Evolutionary conservation across 2,113 vertebrate genomes (phyloP), one percentile per base, ranked within the genome.

Genomic region (Laterallus jamaicensis): DNA sequence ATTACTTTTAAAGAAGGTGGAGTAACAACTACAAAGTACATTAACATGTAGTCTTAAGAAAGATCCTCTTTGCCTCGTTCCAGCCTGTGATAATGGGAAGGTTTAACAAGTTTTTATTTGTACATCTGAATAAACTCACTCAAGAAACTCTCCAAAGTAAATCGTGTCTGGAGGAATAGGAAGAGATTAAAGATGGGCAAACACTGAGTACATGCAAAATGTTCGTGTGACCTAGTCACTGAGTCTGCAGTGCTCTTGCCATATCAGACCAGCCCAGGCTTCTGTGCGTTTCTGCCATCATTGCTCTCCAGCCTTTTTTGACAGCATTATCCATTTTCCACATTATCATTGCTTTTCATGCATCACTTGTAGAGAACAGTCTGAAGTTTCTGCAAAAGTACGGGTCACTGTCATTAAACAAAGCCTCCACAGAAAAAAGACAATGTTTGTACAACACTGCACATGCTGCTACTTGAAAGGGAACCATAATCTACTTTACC

Each of bases 401-500:
- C 7, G 2, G 13, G 52, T 77, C 52, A 62, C 35, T 84, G 28
- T 96, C 68, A 58, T 93, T 79, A 91, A 88, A 87, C 83, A 88
- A 94, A 92, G 54, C 42, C 58, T 83, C 50, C 39, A 44, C 18
- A 86, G 73, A 94, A 95, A 91, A 63, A 83, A 88, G 52, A 47
- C 28, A n/a, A n/a, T 56, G 47, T 92, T 95, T 96, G 70, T 90
- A 77, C 49, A 93, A 52, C 1, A 22, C 47, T 44, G 39, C 28
- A 28, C n/a, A 42, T 69, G 42, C 71, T 95, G 55, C 47, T 66
- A 18, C 88, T 93, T 91, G 81, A 92, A 96, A 96, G 64, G 42
- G 12, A 95, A 29, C 22, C 40, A 25, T 60, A 20, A 52, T 93
- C 93, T 97, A 60, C 52, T 95, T 94, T 90, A 85, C 91, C 83